phyloP scores from a whole-genome alignment of 1,140 invertebrate genomes.

The Euwallacea fornicatus region DNA sequence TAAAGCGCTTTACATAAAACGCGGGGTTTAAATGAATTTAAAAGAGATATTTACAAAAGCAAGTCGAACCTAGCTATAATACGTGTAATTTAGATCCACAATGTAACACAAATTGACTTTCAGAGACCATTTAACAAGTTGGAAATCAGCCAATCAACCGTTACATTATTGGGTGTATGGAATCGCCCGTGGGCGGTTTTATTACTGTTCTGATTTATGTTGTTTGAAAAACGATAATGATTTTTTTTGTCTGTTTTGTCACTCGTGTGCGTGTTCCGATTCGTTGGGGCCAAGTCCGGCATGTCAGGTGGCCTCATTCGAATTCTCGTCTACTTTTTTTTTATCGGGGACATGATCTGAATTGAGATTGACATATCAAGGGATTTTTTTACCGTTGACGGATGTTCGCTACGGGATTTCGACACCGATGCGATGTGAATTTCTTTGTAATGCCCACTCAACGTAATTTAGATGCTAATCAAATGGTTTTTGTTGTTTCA shows the following conservation, averaged over 20 bases:
- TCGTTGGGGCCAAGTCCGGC: neutral
- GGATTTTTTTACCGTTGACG: neutral
- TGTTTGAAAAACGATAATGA: constrained; percentile 10
- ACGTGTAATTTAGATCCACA: constrained; percentile 36
- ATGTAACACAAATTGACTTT: constrained; percentile 38
- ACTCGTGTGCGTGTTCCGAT: neutral
- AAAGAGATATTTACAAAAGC: constrained; percentile 13
- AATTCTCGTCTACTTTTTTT: neutral
- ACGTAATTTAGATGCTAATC: too few relatives aligned
- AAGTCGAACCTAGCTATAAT: constrained; percentile 27
- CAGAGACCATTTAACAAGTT: constrained; percentile 33
- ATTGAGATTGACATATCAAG: neutral
- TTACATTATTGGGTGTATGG: constrained; percentile 33
- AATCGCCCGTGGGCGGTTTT: constrained; percentile 27
- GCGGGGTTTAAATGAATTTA: constrained; percentile 24
- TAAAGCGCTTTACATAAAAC: constrained; percentile 14
- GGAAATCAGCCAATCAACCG: constrained; percentile 36
- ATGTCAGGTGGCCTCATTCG: neutral
- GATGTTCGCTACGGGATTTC: too few relatives aligned
- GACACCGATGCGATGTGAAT: too few relatives aligned
- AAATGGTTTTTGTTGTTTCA: constrained; percentile 10
- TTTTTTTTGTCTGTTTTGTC: neutral
- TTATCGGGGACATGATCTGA: neutral
- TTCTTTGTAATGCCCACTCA: too few relatives aligned
- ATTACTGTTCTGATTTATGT: constrained; percentile 29